Evolutionary conservation across 2,888 invertebrate genomes (phyloP), one percentile per base, ranked within the genome.

Genomic region (Sclerodermus sp.): DNA sequence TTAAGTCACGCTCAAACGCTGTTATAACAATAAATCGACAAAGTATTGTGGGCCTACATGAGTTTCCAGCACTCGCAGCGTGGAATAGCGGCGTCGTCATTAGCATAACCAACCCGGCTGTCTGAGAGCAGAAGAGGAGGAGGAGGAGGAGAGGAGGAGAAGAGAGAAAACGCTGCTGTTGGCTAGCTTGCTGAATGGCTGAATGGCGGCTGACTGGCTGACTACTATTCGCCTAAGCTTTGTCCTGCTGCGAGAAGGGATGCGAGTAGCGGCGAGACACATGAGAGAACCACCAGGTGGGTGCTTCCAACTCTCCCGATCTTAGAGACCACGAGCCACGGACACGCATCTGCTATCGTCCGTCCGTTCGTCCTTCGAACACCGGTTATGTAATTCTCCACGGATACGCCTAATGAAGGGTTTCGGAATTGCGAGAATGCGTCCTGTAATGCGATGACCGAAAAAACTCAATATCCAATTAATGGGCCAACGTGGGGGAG

Each of bases 11-110:
- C 66, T 45, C 45, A 42, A 53, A 55, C 39, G 49, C 53, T 61
- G 68, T 68, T 70, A 63, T 62, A 63, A 66, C 65, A 62, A 73
- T 68, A 70, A 74, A 74, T 74, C 71, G 69, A 64, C 57, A 54
- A 57, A 56, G 67, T 57, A 69, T 69, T 71, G 66, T 71, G 56
- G 45, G 47, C 42, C 15, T 13, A 12, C 29, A 14, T 29, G 49
- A 16, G 40, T 29, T 37, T 18, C 49, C 36, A 36, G 42, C 38
- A 40, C 30, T 45, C 13, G 18, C 34, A 49, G 23, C 31, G 49
- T 46, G 50, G 39, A 46, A 23, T 30, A 38, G 53, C 38, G 51
- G 47, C 57, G 54, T 52, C 57, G 63, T 66, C 63, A 73, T 74
- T 74, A 73, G 70, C 74, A 74, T 74, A 73, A 71, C 64, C 67